A percentile compares a stretch with the other conserved stretches of the same genome.
Conservation (phyloP, 2,797 vertebrate species). For the Pteropus rufus region DNA sequence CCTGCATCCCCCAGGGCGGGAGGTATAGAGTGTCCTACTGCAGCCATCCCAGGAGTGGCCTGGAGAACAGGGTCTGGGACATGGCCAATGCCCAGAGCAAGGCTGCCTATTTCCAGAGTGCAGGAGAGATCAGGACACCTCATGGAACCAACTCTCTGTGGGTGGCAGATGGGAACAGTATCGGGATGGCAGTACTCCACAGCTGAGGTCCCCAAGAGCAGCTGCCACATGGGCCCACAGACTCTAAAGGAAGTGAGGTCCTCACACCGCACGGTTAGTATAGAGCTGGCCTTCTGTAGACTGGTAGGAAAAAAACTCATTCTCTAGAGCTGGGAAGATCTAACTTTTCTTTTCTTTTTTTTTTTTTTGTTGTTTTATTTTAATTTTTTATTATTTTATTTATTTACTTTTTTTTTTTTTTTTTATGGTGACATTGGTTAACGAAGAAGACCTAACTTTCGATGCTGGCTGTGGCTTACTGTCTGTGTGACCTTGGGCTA, state of each 20-base stretch:
- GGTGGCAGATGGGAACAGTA: not conserved
- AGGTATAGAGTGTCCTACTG: not conserved
- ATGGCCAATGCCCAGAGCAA: not conserved
- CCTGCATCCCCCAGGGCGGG: fast-evolving
- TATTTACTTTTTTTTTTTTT: too few species aligned
- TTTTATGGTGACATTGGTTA: too few species aligned
- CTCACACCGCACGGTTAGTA: not conserved
- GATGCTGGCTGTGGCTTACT: not conserved
- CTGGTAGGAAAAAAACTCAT: not conserved
- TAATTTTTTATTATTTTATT: too few species aligned
- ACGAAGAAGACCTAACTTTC: not conserved
- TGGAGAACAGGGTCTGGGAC: not conserved
- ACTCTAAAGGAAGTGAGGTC: not conserved
- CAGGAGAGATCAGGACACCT: not conserved
- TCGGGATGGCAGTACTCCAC: fast-evolving
- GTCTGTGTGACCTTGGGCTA: not conserved
- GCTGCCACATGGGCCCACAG: not conserved
- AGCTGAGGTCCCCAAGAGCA: not conserved
- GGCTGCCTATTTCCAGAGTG: not conserved
- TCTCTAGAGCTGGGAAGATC: not conserved
- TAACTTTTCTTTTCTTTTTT: too few species aligned
- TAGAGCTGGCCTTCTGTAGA: not conserved
- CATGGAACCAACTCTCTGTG: not conserved
- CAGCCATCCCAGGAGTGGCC: not conserved
- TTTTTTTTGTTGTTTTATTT: too few species aligned